Evolutionary conservation across 2,113 vertebrate species (phyloP), one percentile per base, ranked within the genome.

Genomic region (Sceloporus tristichus): DNA sequence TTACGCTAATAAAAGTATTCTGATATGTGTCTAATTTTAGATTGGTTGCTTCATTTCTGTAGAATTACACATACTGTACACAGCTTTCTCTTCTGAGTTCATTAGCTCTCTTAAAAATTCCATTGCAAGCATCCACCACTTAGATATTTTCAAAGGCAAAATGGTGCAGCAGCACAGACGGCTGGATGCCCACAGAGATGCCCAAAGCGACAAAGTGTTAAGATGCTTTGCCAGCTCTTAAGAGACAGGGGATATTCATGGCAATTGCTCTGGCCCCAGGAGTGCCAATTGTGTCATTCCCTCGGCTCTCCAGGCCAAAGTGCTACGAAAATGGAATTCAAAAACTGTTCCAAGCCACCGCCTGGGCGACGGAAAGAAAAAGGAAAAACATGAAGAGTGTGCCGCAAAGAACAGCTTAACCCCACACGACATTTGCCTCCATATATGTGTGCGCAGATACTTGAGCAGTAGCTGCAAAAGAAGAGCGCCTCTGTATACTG

Each of bases 281-380:
- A 85, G 87, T 89, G 91, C 90, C 91, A 89, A 94, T 91, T 91
- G 93, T 95, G 92, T 88, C 89, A 21, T 93, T 59, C 76, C 90
- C 88, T 91, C 4, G 4, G 48, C 93, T 85, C 79, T 83, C 80
- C 92, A 91, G 89, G 90, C 92, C 93, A 89, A 92, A 95, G 92
- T 86, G 89, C 91, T 84, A 73, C 91, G 93, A 92, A 92, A 94
- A 92, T 87, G 94, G 93, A 95, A 94, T 93, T 94, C 92, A 92
- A 71, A 13, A 94, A 82, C 85, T 83, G 80, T 92, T 95, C 94
- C 95, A 94, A 95, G 91, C 82, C 90, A 92, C 91, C 91, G 93
- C 94, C 93, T 92, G 91, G 76, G 92, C 82, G 90, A 94, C 93
- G 87, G 87, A 91, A 87, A 93, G 89, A 89, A 92, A 92, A 90